Evolutionary conservation across 2,797 vertebrate species (phyloP), one percentile per base, ranked within the genome.

Genomic region (Acipenser transmontanus): DNA sequence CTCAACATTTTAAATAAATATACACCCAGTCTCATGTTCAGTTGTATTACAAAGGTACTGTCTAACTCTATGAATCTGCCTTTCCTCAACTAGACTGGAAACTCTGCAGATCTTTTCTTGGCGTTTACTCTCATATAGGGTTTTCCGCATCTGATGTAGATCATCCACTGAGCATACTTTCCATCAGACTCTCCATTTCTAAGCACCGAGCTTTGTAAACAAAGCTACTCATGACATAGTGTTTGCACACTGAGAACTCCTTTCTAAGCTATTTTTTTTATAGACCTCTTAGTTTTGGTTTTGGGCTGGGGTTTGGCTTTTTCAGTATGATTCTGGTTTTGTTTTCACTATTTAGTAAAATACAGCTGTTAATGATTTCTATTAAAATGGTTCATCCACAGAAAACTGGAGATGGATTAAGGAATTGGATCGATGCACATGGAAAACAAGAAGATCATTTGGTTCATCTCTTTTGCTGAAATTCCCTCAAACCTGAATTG

Each of bases 291-390:
- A 34, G 10, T 54, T 61, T 61, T 61, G 60, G 60, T 20, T 61
- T 61, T 61, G 14, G 60, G 60, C 47, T 61, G 14, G 60, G 60
- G 60, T 61, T 61, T 61, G 60, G 60, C 60, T 7, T 7, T 59
- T 61, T 7, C 8, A 61, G 8, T 5, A 13, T 20, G 9, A 7
- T 20, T 34, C 17, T 34, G n/a, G 3, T 61, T 61, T 34, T 20
- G 54, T 57, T 57, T 14, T 57, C 12, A 14, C 6, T 11, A n/a
- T 34, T 8, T 34, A 61, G 60, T 61, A 12, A 47, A 7, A 20
- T 20, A 17, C 60, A 61, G 60, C 60, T 61, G 60, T 9, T 61
- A 61, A 61, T 61, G 10, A 61, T 61, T 61, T 61, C 5, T 9
- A 34, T 61, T 9, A n/a, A n/a, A 13, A 57, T 57, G 34, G 34